Base-by-base conservation (phyloP, 35 echinoderm and acorn worm species). In the Heliocidaris erythrogramma region DNA sequence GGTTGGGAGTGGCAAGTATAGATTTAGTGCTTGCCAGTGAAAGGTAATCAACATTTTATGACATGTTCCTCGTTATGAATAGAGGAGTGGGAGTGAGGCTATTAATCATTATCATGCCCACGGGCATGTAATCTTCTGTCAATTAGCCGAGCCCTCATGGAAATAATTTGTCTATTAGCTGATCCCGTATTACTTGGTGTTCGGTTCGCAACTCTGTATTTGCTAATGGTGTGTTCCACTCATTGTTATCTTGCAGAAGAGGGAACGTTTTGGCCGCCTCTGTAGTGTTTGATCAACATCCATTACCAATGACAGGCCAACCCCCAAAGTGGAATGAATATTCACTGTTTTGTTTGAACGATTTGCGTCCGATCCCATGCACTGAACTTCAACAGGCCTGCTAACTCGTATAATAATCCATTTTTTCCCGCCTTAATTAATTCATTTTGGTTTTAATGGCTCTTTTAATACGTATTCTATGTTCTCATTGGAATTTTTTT, bases 201-300 rank as follows among this genome's bases (percentile, higher is more conserved):
- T 78, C 18, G 27, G 65, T 78, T 78, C 21, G 65, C 65, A n/a
- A 78, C 21, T 27, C 27, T 78, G 65, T 78, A 78, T 78, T 78
- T 78, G 65, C 65, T 78, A 78, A 78, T 78, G 65, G 65, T 78
- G 65, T 78, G 65, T 78, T n/a, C 65, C 65, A 27, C 27, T 78
- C 65, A 7, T 78, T 78, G n/a, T 78, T n/a, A 21, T 18, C 18
- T 78, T 5, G 5, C 65, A 24, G 65, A n/a, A 21, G 21, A 27
- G 65, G n/a, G n/a, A n/a, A n/a, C n/a, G n/a, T n/a, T n/a, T n/a
- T n/a, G n/a, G 21, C 65, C 2, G 65, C 65, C 65, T n/a, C 14
- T 60, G 8, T 27, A n/a, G 18, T 78, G 27, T 78, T 78, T 78
- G 65, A 78, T n/a, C 65, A 78, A 27, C n/a, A 27, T 78, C 65